A percentile compares a stretch with the other conserved stretches of the same genome.
Conservation (phyloP, 1,140 invertebrate species). For the Homarus americanus region DNA sequence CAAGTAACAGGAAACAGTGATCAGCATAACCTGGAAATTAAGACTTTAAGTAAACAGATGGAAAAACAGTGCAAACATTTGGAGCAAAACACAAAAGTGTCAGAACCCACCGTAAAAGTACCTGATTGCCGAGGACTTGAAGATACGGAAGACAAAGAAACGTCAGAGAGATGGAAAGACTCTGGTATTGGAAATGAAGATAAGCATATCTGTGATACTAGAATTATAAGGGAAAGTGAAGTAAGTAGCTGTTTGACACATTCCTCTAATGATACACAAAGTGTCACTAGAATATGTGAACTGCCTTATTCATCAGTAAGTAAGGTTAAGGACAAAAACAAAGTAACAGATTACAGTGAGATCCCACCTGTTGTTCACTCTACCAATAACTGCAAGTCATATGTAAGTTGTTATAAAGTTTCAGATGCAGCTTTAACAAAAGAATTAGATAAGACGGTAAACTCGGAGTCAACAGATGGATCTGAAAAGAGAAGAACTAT, state of each 20-base stretch:
- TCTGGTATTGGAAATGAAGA: neutral
- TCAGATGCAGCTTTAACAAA: neutral
- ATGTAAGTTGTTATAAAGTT: neutral
- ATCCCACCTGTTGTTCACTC: neutral
- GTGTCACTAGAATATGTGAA: neutral
- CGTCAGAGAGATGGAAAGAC: neutral
- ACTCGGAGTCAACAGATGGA: neutral
- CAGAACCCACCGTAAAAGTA: constrained; percentile 13
- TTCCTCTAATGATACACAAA: constrained; percentile 9
- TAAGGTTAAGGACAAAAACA: neutral
- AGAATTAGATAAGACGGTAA: neutral
- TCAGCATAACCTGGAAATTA: neutral
- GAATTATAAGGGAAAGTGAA: constrained; percentile 6
- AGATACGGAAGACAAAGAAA: too few relatives aligned
- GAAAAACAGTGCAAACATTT: neutral
- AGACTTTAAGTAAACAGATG: neutral
- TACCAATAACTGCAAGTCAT: neutral
- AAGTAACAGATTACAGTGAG: neutral
- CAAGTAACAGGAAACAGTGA: neutral
- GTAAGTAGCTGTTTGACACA: neutral
- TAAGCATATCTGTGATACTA: constrained; percentile 33
- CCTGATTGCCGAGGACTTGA: neutral
- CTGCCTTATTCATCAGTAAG: neutral
- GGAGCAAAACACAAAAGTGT: neutral
- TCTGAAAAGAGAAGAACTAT: neutral